Conservation (phyloP, 2,797 vertebrate species). For the Alectoris magna region DNA sequence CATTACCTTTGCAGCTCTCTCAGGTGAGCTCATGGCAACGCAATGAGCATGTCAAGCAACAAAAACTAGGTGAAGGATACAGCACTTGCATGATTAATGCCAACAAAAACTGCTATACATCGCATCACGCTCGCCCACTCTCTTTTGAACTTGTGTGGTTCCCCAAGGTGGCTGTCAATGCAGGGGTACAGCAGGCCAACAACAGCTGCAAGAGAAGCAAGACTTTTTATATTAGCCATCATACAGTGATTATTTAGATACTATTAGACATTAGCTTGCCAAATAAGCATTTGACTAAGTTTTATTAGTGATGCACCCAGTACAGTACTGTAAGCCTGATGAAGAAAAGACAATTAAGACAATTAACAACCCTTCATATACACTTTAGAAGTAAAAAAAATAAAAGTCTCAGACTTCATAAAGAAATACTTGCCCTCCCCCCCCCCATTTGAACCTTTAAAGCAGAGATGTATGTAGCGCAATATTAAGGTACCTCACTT, state of each 20-base stretch:
- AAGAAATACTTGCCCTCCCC: background rate
- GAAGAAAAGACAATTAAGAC: background rate
- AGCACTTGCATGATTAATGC: slow-evolving; percentile 98
- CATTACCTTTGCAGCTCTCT: background rate
- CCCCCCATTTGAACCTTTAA: background rate
- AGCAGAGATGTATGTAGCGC: background rate
- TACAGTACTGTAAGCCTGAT: background rate
- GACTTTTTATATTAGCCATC: background rate
- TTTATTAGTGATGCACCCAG: background rate
- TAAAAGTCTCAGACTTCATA: fast-evolving
- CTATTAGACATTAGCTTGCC: background rate
- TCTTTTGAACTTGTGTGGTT: slow-evolving; percentile 98
- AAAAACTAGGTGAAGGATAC: slow-evolving; percentile 87
- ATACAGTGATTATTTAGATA: background rate
- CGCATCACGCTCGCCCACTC: slow-evolving; percentile 99
- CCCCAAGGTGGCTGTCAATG: slow-evolving; percentile 95
- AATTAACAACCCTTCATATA: background rate
- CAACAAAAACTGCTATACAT: slow-evolving; percentile 97
- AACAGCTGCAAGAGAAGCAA: slow-evolving; percentile 84
- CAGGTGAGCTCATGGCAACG: fast-evolving
- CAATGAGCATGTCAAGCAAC: fast-evolving
- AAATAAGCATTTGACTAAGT: background rate
- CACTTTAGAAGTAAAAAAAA: background rate
- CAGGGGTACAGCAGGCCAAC: slow-evolving; percentile 96
- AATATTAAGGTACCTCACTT: background rate